A percentile compares a stretch with the other conserved stretches of the same genome.
Evolutionary conservation across 2,113 vertebrate genomes (phyloP).

Genomic region (Myotis brandtii): DNA sequence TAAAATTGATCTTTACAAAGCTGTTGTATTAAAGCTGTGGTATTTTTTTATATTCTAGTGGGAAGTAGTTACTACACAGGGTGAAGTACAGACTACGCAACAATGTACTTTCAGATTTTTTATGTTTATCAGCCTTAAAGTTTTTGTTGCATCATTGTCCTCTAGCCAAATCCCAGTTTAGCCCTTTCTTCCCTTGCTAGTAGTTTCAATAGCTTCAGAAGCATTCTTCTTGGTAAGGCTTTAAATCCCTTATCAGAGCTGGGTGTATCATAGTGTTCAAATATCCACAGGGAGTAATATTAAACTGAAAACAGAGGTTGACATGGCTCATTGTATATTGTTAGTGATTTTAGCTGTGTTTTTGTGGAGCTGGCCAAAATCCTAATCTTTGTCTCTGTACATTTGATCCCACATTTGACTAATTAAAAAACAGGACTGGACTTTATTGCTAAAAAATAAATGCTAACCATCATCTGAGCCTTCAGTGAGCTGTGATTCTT

Average conservation of each 20-base stretch:
- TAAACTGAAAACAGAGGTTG: constrained; percentile 38
- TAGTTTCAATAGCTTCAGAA: constrained; percentile 53
- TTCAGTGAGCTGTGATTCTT: too few relatives aligned
- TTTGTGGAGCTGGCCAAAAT: constrained; percentile 60
- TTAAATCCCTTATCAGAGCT: constrained; percentile 70
- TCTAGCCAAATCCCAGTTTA: constrained; percentile 50
- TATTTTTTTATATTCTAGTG: background rate
- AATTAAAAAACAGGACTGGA: constrained; percentile 60
- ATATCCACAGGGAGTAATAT: constrained; percentile 52
- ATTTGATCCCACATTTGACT: constrained; percentile 63
- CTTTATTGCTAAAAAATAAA: too few relatives aligned
- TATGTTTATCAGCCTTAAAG: constrained; percentile 41
- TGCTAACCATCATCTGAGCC: too few relatives aligned
- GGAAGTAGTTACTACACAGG: background rate
- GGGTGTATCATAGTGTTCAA: constrained; percentile 51
- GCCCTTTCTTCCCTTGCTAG: background rate
- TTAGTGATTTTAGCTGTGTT: background rate
- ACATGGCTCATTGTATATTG: background rate
- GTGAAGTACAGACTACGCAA: background rate
- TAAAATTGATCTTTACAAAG: background rate
- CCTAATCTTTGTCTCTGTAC: constrained; percentile 57
- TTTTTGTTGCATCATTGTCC: constrained; percentile 37
- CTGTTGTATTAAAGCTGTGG: background rate
- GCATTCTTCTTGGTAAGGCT: constrained; percentile 69
- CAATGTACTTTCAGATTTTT: background rate